Base-by-base conservation (phyloP, 2,888 invertebrate genomes). In the Orgyia antiqua region DNA sequence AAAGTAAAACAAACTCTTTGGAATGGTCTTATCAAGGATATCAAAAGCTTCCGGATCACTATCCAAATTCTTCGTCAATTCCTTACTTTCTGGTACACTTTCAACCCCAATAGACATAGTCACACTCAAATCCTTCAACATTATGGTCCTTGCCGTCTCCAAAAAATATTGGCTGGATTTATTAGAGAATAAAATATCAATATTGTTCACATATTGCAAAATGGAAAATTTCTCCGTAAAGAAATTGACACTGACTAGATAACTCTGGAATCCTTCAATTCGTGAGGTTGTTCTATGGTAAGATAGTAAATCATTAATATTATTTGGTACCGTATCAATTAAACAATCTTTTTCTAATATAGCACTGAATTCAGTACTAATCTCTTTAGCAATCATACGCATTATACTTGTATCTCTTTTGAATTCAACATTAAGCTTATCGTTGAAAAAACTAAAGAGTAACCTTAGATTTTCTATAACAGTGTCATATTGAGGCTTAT, bases 121-220 rank as follows among this genome's bases (percentile, higher is more conserved):
- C 43, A 91, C 89, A 67, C 95, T 94, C 30, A 96, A 87, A 70
- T 96, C 94, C 58, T 93, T 92, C 31, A 90, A 88, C 90, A 96
- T 94, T 25, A 96, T 90, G 37, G 73, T 80, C 19, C 91, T 84
- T 0, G 95, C 94, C 28, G 83, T 87, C 33, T 89, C 88, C 32
- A 94, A 68, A 42, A 94, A 91, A 45, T 91, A 89, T 53, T 91
- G 89, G 46, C 93, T 92, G 30, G 93, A 91, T 56, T 93, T 93
- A 57, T 92, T 90, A 17, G 93, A 91, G 70, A 94, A 95, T 17
- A 94, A 75, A 3, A 89, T 80, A 62, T 95, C 93, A 34, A 95
- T 89, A 66, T 94, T 91, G 13, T 89, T 87, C 1, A 92, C 89
- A 61, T 93, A 95, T 20, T 91, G 88, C 1, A 90, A 67, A 28